Evolutionary conservation across 2,797 vertebrate genomes (phyloP), one percentile per base, ranked within the genome.

Genomic region (Propithecus deckenii): DNA sequence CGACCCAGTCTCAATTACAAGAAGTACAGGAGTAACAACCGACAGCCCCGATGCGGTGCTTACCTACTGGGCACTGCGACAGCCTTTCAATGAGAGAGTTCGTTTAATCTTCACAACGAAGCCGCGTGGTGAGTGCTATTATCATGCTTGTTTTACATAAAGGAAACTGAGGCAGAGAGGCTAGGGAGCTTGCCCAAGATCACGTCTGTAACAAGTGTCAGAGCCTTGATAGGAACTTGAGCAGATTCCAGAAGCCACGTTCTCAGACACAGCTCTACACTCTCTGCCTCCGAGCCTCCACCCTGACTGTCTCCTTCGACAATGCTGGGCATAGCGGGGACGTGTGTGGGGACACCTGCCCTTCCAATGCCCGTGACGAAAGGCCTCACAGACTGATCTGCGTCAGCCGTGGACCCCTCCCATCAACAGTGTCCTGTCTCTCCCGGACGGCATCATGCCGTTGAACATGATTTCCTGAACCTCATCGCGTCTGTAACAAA

Each of bases 1-100:
- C 25, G 15, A 25, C 12, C n/a, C 10, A n/a, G 11, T 63, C 52
- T 88, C 43, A 69, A 46, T 50, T 48, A 17, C 5, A 78, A n/a
- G 3, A 25, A 38, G 22, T 22, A 28, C 3, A 9, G 38, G 0
- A 38, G 7, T 23, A 28, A 52, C 4, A 18, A 13, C 38, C 57
- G 67, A 67, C 13, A 67, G 13, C 17, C 55, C 0, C 11, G 65
- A 65, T 18, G 4, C 23, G 32, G 32, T 7, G 17, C 4, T n/a
- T 81, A 10, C 0, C 0, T 1, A 7, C 9, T 1, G 2, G 14
- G 20, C 22, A 15, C 23, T n/a, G 15, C 3, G 52, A 48, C 18
- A 7, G 17, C 5, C 50, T 81, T 38, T 52, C 35, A 30, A 10
- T 0, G 38, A 48, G 13, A 30, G 1, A 23, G 11, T 8, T 83